Percentiles rank a stretch among this genome's conserved stretches.
Evolutionary conservation across 2,888 invertebrate species (phyloP).

Genomic region (Megamerina dolium): DNA sequence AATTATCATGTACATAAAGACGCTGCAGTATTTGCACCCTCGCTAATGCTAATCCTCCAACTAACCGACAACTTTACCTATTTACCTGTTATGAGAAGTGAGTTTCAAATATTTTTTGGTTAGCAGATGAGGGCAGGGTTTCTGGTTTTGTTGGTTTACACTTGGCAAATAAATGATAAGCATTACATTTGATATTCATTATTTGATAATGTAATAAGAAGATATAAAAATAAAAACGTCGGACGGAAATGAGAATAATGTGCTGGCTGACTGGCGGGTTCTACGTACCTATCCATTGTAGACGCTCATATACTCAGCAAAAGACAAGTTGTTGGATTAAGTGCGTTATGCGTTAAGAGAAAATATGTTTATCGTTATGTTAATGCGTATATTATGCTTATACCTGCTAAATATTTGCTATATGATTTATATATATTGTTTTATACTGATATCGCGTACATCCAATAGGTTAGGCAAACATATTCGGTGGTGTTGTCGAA

Average conservation of each 20-base stretch:
- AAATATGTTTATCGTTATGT: constrained; percentile 25
- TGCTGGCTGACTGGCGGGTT: no score
- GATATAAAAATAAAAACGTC: constrained; percentile 20
- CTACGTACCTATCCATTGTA: no score
- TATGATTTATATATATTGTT: constrained; percentile 11
- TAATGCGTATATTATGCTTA: no score
- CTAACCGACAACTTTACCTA: no score
- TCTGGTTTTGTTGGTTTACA: constrained; percentile 9
- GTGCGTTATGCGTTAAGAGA: constrained; percentile 20
- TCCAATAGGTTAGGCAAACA: no score
- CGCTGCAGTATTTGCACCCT: background rate
- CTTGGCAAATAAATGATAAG: constrained; percentile 28
- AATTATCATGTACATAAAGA: constrained; percentile 20
- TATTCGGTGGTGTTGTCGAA: no score
- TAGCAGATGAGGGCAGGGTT: no score
- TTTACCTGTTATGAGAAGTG: no score
- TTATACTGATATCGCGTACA: no score
- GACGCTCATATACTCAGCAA: background rate
- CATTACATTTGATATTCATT: constrained; percentile 30
- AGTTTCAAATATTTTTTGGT: no score
- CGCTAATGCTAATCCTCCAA: no score
- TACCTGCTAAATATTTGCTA: no score
- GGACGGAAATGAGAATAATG: constrained; percentile 25
- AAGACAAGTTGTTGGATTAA: constrained; percentile 25
- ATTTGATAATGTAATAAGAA: constrained; percentile 27